These are phyloP conservation scores for Osmerus eperlanus DNA, from an alignment of 2,113 vertebrate genomes.

Conservation along the genomic window DNA sequence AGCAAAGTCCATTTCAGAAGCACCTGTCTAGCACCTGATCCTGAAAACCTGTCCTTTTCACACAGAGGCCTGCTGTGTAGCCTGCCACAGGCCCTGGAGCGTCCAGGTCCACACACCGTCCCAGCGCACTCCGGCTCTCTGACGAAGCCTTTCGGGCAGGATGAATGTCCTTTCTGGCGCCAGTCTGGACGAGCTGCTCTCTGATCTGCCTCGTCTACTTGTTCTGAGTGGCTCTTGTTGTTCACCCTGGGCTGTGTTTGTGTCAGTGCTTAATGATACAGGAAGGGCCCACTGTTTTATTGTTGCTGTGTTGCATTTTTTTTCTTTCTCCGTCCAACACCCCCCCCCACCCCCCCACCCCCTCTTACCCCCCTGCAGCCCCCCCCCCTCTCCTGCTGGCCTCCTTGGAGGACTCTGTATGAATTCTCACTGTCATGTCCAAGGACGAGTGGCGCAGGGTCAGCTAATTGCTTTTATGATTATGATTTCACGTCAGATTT, in stretches of 20 bases:
- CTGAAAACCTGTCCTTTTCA: slow-evolving; percentile 3
- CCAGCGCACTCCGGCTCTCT: no score
- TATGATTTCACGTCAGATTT: slow-evolving; percentile 83
- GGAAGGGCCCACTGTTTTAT: slow-evolving; percentile 73
- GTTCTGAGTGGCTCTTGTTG: slow-evolving; percentile 48
- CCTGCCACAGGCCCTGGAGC: no score
- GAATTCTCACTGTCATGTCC: slow-evolving; percentile 79
- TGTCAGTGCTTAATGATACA: slow-evolving; percentile 75
- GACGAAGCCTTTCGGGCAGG: neutral
- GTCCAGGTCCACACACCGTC: no score
- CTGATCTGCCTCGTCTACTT: slow-evolving; percentile 42
- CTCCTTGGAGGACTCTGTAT: slow-evolving; percentile 75
- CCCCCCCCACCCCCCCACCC: slow-evolving; percentile 1
- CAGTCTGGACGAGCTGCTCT: neutral
- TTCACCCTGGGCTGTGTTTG: slow-evolving; percentile 57
- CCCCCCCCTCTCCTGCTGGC: slow-evolving; percentile 30
- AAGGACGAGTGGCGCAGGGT: slow-evolving; percentile 79
- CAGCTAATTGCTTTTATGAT: slow-evolving; percentile 84
- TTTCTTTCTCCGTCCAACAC: neutral
- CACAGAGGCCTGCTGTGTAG: neutral
- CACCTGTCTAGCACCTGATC: slow-evolving; percentile 30
- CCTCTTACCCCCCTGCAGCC: neutral
- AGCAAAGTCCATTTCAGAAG: slow-evolving; percentile 27
- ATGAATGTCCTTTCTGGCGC: neutral
- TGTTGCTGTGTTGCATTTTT: slow-evolving; percentile 76